These are phyloP conservation scores for Prionailurus viverrinus DNA, from an alignment of 2,113 vertebrate species.

Conservation along the genomic window DNA sequence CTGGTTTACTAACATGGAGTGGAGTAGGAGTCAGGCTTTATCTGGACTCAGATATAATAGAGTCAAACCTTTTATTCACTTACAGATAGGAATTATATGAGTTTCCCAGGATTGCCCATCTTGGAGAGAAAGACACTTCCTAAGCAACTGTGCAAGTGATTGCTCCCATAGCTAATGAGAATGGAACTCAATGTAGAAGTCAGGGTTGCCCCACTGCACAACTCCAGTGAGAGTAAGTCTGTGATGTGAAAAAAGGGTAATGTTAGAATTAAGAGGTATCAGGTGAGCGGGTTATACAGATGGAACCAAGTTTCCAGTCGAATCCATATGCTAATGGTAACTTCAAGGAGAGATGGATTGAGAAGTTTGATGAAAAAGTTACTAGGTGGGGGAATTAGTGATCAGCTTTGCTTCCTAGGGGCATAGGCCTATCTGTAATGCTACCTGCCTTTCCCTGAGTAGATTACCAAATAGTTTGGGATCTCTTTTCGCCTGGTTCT, in stretches of 20 bases:
- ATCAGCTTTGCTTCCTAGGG: not conserved
- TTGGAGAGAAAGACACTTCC: not conserved
- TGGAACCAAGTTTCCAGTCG: not conserved
- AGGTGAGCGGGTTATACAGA: not conserved
- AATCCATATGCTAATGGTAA: not conserved
- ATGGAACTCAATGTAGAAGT: not conserved
- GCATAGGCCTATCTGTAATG: not conserved
- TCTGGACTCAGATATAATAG: not conserved
- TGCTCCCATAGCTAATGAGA: not conserved
- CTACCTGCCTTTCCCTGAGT: not conserved
- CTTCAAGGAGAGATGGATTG: not conserved
- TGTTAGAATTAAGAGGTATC: not conserved
- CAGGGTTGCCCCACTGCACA: not conserved
- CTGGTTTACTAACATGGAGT: not conserved
- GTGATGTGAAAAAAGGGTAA: not conserved
- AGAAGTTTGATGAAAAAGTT: not conserved
- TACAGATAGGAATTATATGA: not conserved
- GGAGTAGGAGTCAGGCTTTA: not conserved
- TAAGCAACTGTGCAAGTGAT: not conserved
- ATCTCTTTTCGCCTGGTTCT: not conserved
- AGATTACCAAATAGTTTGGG: not conserved
- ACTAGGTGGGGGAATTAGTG: not conserved
- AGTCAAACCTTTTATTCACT: not conserved
- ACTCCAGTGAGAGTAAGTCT: not conserved
- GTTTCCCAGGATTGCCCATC: not conserved